Evolutionary conservation across 2,113 vertebrate genomes (phyloP).

Genomic region (Gila orcuttii): DNA sequence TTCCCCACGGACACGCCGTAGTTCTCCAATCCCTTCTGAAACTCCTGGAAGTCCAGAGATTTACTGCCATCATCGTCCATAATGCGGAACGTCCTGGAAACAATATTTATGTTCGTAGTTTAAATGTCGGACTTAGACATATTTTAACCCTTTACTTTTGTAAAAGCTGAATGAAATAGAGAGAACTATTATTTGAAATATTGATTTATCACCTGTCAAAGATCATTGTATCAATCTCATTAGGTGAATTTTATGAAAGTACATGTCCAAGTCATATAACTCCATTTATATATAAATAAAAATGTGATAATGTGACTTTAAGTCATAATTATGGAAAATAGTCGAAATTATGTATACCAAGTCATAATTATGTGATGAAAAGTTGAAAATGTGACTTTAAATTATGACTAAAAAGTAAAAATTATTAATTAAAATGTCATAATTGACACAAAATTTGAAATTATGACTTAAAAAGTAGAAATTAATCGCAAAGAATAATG

Average conservation of each 20-base stretch:
- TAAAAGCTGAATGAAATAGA: not conserved
- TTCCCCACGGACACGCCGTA: slow-evolving; percentile 65
- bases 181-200: not conserved
- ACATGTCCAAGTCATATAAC: not conserved
- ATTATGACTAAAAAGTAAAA: too few relatives aligned
- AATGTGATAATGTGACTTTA: too few relatives aligned
- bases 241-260: too few relatives aligned
- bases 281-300: not conserved
- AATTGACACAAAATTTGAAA: too few relatives aligned
- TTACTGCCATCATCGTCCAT: slow-evolving; percentile 72
- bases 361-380: too few relatives aligned
- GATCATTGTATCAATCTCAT: too few relatives aligned
- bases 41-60: slow-evolving; percentile 68
- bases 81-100: slow-evolving; percentile 71
- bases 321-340: too few relatives aligned
- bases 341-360: too few relatives aligned
- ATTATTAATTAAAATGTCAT: too few relatives aligned
- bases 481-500: too few relatives aligned
- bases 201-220: not conserved
- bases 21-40: slow-evolving; percentile 67
- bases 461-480: too few relatives aligned
- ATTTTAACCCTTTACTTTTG: not conserved
- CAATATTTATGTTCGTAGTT: not conserved
- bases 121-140: not conserved
- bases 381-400: too few relatives aligned